A percentile compares a stretch with the other conserved stretches of the same genome.
phyloP scores from a whole-genome alignment of 2,113 vertebrate genomes.

The Buteo buteo region DNA sequence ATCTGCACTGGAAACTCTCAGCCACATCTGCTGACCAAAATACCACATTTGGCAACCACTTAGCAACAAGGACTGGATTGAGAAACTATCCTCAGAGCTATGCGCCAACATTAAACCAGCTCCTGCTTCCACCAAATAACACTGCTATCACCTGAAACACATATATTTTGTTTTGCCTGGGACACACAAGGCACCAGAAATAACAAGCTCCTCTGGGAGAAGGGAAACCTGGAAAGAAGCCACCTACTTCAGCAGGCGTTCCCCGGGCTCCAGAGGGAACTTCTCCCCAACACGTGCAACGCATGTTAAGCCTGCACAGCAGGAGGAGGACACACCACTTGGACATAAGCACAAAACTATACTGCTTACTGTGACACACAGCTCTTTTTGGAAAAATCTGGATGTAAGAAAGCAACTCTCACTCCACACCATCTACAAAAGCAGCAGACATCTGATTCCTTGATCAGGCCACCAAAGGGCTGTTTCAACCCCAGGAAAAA shows the following conservation, averaged over 20 bases:
- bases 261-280: not conserved
- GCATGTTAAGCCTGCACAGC: not conserved
- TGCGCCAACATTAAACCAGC: not conserved
- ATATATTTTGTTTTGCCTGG: not conserved
- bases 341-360: not conserved
- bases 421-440: not conserved
- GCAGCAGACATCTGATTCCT: not conserved
- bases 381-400: not conserved
- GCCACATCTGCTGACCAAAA: not conserved
- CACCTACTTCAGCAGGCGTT: not conserved
- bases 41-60: not conserved
- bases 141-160: not conserved
- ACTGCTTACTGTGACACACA: not conserved
- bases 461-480: not conserved
- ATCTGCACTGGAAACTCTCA: not conserved
- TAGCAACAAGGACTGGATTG: not conserved
- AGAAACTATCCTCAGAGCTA: not conserved
- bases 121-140: not conserved
- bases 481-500: not conserved
- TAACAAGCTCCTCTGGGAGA: constrained; percentile 14
- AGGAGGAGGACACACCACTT: not conserved
- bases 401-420: not conserved
- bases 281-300: not conserved
- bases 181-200: not conserved
- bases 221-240: constrained; percentile 1